Base-by-base conservation (phyloP, 1,140 invertebrate species). In the Heliconius himera region DNA sequence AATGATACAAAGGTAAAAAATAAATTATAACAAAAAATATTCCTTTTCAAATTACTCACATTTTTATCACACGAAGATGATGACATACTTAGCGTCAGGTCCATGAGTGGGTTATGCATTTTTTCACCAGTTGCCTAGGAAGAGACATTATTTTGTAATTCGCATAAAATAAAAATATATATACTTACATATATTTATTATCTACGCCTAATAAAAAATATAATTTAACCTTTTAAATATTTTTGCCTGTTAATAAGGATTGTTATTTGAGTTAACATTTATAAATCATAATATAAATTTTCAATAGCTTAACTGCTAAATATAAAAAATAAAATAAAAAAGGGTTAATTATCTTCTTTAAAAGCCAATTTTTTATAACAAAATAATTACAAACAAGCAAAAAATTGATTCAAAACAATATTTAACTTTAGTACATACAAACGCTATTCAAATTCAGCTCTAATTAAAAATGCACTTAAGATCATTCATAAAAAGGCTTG, bases 11-110 rank as follows among this genome's bases (percentile, higher is more conserved):
- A 51, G 49, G 49, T 20, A 51, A 49, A 49, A 49, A 49, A 49
- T 6, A 4, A 49, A 49, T 18, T 18, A 49, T n/a, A 56, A 56
- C n/a, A 8, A 56, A 56, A 20, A n/a, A 20, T n/a, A 20, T 18
- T 20, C 6, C 54, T n/a, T n/a, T 56, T 22, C 5, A 56, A 22
- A n/a, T 66, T 13, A 80, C 83, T 85, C 56, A 85, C 83, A 83
- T 83, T 85, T 79, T 80, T 85, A 26, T 85, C 83, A 46, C 71
- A 81, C 18, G 80, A 70, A 13, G 83, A 83, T n/a, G 82, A 81
- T 29, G 81, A 84, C 18, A 79, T 80, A 22, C 82, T 85, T 22
- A 46, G 46, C 29, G 81, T 76, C 46, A 79, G 46, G 71, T 82
- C 81, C 46, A 79, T 71, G 60, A 51, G 49, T 76, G 71, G 73